phyloP scores from a whole-genome alignment of 2,797 vertebrate genomes.

The Poeciliopsis infans region DNA sequence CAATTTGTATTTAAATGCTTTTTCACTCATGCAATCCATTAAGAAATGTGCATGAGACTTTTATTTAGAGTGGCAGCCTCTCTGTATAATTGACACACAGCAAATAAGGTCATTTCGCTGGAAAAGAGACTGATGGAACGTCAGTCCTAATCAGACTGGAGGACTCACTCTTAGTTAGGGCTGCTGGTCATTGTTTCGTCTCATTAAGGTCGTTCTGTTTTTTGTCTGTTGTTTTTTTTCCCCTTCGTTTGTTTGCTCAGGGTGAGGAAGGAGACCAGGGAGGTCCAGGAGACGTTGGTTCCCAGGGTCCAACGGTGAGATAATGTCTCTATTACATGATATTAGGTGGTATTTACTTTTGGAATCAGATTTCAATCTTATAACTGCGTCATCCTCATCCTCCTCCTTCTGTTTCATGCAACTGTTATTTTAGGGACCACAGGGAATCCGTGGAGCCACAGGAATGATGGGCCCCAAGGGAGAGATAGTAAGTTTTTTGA shows the following conservation, averaged over 20 bases:
- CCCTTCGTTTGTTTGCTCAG: conserved; percentile 68
- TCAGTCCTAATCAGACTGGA: neutral
- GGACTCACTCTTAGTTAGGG: conserved; percentile 10
- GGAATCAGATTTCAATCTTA: neutral
- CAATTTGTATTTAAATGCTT: conserved; percentile 51
- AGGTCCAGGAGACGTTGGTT: conserved; percentile 86
- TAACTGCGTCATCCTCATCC: neutral
- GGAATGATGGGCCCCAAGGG: conserved; percentile 92
- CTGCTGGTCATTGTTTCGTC: conserved; percentile 2
- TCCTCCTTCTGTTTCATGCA: conserved; percentile 29
- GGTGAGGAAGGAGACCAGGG: conserved; percentile 97
- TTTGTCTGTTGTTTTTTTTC: conserved; percentile 10
- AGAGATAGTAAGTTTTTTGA: conserved; percentile 82
- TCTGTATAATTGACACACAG: conserved; percentile 51
- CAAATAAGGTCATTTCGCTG: conserved; percentile 21
- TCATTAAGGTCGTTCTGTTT: conserved; percentile 15
- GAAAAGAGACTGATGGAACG: neutral
- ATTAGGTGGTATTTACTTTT: conserved; percentile 9
- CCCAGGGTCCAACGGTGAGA: conserved; percentile 91
- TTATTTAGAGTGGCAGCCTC: conserved; percentile 26
- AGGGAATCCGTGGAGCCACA: conserved; percentile 89
- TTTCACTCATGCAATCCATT: conserved; percentile 41
- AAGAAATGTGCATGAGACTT: conserved; percentile 33
- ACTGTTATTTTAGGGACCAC: conserved; percentile 84
- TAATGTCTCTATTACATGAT: conserved; percentile 6